phyloP scores from a whole-genome alignment of 2,797 vertebrate genomes.

The Gephyroberyx darwinii region DNA sequence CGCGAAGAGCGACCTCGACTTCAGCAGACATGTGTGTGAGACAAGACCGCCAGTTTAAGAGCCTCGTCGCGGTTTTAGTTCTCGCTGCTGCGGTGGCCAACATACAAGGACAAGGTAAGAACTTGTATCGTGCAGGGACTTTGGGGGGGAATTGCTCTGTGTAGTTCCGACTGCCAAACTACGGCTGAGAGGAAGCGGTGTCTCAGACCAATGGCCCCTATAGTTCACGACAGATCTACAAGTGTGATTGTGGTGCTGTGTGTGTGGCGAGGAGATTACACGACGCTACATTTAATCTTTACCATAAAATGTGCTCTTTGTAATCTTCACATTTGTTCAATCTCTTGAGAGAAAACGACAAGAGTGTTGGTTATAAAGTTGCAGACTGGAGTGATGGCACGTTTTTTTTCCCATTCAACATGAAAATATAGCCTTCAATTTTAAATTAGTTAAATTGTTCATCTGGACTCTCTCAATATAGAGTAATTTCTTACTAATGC shows the following conservation, averaged over 20 bases:
- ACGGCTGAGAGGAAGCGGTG: slow-evolving; percentile 3
- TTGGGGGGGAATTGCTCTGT: slow-evolving; percentile 42
- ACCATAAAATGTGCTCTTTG: background rate
- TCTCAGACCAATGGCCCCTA: slow-evolving; percentile 14
- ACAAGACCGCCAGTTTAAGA: slow-evolving; percentile 65
- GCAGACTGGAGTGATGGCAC: no score
- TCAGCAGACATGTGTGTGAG: slow-evolving; percentile 75
- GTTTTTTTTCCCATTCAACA: no score
- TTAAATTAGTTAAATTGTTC: no score
- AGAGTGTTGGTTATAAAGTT: slow-evolving; percentile 35
- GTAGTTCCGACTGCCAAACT: slow-evolving; percentile 39
- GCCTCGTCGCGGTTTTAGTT: slow-evolving; percentile 70
- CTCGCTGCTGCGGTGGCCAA: slow-evolving; percentile 61
- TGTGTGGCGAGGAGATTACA: background rate
- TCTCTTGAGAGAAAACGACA: background rate
- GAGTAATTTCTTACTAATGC: background rate
- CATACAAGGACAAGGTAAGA: slow-evolving; percentile 81
- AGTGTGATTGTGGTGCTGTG: slow-evolving; percentile 44
- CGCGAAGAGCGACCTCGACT: slow-evolving; percentile 68
- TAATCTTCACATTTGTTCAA: background rate
- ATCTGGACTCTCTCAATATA: background rate
- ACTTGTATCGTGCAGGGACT: slow-evolving; percentile 54
- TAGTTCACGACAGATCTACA: slow-evolving; percentile 58
- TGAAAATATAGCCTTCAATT: no score
- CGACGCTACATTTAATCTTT: background rate